Evolutionary conservation across 2,888 invertebrate species (phyloP), one percentile per base, ranked within the genome.

Genomic region (Andricus quercusramuli): DNA sequence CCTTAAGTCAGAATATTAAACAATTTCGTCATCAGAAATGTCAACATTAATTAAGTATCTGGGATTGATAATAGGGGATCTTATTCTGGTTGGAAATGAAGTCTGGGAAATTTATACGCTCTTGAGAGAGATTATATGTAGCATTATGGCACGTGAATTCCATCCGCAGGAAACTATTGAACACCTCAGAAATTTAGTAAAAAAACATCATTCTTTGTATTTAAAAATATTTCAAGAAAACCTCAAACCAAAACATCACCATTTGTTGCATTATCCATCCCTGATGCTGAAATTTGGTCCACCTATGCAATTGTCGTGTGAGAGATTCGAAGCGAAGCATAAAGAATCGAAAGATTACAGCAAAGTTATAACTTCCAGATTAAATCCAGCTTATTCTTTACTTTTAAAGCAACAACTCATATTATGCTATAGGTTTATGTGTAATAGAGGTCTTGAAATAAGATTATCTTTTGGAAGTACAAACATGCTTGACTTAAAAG

Each of bases 211-310:
- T 20, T 29, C 29, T 25, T 51, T 29, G 8, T 70, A 70, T 51
- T 44, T 70, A 9, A 11, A 70, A 47, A 20, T 82, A 66, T 81
- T 81, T 20, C 11, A 76, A 13, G 70, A 59, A 15, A 32, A 37
- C 56, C 44, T 79, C 17, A 83, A 83, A 68, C 84, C 84, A 2
- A 83, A 84, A 59, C 83, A 84, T 32, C 84, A 85, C 29, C 83
- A 68, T 25, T 56, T 83, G 76, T 15, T 81, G 1, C 83, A 85
- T 78, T 83, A 83, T 62, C 41, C 78, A 6, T 64, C 77, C 15
- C 20, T 83, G 32, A 79, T 85, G 51, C 8, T 37, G 37, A 59
- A 79, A n/a, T 62, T 79, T n/a, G 83, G 83, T 3, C 83, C 83
- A 2, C 56, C 83, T 17, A 15, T 47, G 44, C 25, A 25, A 25